Conservation (phyloP, 1,140 invertebrate genomes). For the Coelopa frigida region DNA sequence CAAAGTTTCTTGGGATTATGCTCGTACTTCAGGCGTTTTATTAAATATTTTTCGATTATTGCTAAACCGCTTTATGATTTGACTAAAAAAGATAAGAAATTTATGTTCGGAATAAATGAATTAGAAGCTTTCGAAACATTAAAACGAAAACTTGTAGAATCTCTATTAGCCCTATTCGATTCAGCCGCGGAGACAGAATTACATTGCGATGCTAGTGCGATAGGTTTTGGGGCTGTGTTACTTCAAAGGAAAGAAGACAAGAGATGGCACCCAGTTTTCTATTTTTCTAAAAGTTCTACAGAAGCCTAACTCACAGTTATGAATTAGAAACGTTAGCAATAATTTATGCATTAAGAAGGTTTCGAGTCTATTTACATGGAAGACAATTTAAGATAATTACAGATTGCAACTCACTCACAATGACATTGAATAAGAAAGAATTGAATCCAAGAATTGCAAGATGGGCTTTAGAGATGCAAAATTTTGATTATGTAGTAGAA, state of each 20-base stretch:
- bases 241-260: slow-evolving; percentile 20
- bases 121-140: slow-evolving; percentile 22
- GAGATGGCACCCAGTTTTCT: slow-evolving; percentile 37
- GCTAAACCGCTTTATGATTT: slow-evolving; percentile 26
- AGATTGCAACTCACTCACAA: slow-evolving; percentile 38
- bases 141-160: slow-evolving; percentile 16
- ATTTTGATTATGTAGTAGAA: slow-evolving; percentile 12
- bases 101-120: slow-evolving; percentile 18
- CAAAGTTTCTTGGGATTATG: slow-evolving; percentile 21
- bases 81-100: slow-evolving; percentile 22
- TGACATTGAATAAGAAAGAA: slow-evolving; percentile 43
- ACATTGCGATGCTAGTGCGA: slow-evolving; percentile 23
- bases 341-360: slow-evolving; percentile 47
- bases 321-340: slow-evolving; percentile 49
- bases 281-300: slow-evolving; percentile 37
- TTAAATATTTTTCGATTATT: slow-evolving; percentile 21
- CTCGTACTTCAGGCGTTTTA: slow-evolving; percentile 20
- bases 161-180: slow-evolving; percentile 26
- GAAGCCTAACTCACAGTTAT: slow-evolving; percentile 42
- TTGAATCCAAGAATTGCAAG: slow-evolving; percentile 33
- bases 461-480: slow-evolving; percentile 25
- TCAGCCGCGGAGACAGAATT: slow-evolving; percentile 19
- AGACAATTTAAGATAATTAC: slow-evolving; percentile 46
- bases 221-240: slow-evolving; percentile 23
- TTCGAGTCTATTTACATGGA: slow-evolving; percentile 47